Evolutionary conservation across 2,797 vertebrate genomes (phyloP).

Genomic region (Dromococcyx pavoninus): DNA sequence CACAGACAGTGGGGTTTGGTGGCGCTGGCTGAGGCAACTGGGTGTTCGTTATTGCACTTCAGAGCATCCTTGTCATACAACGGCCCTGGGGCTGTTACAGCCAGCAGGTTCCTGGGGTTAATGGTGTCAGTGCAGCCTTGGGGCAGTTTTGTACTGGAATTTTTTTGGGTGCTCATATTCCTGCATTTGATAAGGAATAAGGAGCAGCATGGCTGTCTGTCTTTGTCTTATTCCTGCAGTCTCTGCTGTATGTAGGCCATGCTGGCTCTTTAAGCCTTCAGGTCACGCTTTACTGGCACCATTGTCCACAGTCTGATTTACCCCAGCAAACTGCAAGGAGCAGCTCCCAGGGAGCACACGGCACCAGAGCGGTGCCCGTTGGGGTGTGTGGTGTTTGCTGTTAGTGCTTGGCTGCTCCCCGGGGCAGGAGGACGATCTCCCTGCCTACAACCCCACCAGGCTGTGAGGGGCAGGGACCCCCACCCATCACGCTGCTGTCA

Average conservation of each 20-base stretch:
- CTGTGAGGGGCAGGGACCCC: background rate
- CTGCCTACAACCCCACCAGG: no score
- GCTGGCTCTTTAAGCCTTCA: background rate
- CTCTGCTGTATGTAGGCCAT: rapidly evolving
- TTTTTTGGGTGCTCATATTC: background rate
- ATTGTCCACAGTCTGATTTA: rapidly evolving
- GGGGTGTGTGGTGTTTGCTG: no score
- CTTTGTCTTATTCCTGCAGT: background rate
- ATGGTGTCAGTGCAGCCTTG: background rate
- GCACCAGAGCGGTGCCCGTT: no score
- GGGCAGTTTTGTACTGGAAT: background rate
- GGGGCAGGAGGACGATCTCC: no score
- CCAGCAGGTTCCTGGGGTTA: background rate
- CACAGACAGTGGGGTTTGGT: rapidly evolving
- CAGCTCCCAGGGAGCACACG: rapidly evolving
- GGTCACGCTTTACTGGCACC: background rate
- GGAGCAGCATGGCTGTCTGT: background rate
- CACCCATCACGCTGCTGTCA: rapidly evolving
- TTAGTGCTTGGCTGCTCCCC: background rate
- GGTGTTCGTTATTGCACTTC: rapidly evolving
- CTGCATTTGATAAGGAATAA: background rate
- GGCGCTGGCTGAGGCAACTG: background rate
- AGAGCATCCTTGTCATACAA: rapidly evolving
- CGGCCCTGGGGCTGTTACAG: background rate
- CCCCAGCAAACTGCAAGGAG: background rate